phyloP scores from a whole-genome alignment of 1,140 invertebrate genomes.

The Radopholus similis region DNA sequence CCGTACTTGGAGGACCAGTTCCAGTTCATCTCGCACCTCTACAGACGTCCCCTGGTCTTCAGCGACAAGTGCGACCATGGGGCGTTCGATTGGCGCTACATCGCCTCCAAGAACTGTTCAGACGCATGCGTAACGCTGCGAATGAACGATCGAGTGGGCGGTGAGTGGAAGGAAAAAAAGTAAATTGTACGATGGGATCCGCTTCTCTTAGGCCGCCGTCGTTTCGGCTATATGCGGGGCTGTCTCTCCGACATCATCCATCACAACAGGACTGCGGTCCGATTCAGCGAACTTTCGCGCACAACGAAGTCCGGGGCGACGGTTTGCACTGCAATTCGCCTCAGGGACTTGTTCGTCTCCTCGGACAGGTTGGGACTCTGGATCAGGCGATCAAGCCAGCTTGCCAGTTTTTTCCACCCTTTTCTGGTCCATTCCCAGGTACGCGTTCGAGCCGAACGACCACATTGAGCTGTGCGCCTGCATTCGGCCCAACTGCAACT shows the following conservation, averaged over 20 bases:
- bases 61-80: slow-evolving; percentile 53
- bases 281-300: slow-evolving; percentile 24
- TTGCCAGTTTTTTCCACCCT: background rate
- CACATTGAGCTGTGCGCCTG: slow-evolving; percentile 49
- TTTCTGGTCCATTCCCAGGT: slow-evolving; percentile 41
- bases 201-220: slow-evolving; percentile 37
- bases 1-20: slow-evolving; percentile 57
- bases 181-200: background rate
- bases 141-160: slow-evolving; percentile 59
- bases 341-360: slow-evolving; percentile 6
- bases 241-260: slow-evolving; percentile 59
- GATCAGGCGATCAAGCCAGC: background rate
- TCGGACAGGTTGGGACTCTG: slow-evolving; percentile 2
- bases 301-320: slow-evolving; percentile 16
- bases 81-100: slow-evolving; percentile 49
- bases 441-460: slow-evolving; percentile 45
- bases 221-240: slow-evolving; percentile 57
- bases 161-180: slow-evolving; percentile 21
- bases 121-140: slow-evolving; percentile 57
- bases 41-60: slow-evolving; percentile 52
- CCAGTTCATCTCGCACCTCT: slow-evolving; percentile 53
- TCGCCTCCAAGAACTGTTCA: slow-evolving; percentile 54
- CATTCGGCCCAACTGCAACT: slow-evolving; percentile 37
- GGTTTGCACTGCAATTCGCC: slow-evolving; percentile 20
- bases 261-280: slow-evolving; percentile 51